phyloP scores from a whole-genome alignment of 2,113 vertebrate species.

The Rhipidura dahli region DNA sequence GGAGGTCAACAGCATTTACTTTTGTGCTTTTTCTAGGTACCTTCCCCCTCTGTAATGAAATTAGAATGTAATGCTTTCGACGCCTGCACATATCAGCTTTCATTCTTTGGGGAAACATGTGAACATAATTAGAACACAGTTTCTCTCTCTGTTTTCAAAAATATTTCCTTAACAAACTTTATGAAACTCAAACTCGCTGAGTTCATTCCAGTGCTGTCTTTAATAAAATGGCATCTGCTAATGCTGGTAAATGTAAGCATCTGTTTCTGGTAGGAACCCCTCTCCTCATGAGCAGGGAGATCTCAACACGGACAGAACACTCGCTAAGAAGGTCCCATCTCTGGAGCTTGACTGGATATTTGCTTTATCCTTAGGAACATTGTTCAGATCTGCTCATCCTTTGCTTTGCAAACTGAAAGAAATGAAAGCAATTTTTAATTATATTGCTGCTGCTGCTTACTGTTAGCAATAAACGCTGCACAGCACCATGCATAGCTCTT shows the following conservation, averaged over 20 bases:
- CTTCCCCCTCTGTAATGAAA: constrained; percentile 60
- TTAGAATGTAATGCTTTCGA: constrained; percentile 70
- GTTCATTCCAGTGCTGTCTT: constrained; percentile 40
- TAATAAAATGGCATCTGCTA: constrained; percentile 54
- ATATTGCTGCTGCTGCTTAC: neutral
- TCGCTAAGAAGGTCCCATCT: neutral
- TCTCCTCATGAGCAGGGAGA: neutral
- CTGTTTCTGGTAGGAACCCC: neutral
- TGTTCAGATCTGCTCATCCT: neutral
- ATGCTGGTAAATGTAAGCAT: neutral
- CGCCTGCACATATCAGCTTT: constrained; percentile 63
- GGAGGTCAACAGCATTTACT: constrained; percentile 56
- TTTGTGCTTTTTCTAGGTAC: constrained; percentile 24
- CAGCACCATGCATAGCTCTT: neutral
- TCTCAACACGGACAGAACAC: neutral
- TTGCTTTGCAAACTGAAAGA: neutral
- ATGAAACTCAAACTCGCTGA: constrained; percentile 53
- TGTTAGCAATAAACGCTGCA: neutral
- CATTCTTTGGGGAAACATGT: constrained; percentile 63
- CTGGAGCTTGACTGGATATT: neutral
- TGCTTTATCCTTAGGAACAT: neutral
- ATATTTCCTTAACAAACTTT: constrained; percentile 59
- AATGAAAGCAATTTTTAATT: neutral
- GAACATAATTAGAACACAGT: constrained; percentile 72
- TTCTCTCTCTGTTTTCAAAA: constrained; percentile 53